phyloP scores from a whole-genome alignment of 2,113 vertebrate species.

The Edolisoma coerulescens region DNA sequence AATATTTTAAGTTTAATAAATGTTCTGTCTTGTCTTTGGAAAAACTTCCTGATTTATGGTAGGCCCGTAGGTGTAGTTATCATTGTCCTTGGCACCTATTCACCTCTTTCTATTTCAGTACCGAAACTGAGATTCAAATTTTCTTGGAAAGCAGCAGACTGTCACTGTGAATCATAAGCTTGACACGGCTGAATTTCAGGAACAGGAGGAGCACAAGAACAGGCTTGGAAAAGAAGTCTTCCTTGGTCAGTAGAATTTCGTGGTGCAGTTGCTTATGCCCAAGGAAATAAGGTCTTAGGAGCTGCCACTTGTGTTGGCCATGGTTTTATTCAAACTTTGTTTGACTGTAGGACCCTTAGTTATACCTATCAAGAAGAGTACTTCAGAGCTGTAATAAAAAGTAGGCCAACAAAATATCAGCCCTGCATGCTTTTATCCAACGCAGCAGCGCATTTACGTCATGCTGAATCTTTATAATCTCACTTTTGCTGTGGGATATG shows the following conservation, averaged over 20 bases:
- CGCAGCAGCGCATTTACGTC: not conserved
- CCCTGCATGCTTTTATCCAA: accelerated
- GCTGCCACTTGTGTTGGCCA: not conserved
- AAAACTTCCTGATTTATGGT: not conserved
- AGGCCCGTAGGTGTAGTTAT: not conserved
- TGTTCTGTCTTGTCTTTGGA: not conserved
- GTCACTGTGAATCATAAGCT: not conserved
- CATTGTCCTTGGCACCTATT: not conserved
- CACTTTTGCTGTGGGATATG: not conserved
- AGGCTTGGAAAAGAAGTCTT: not conserved
- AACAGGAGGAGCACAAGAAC: not conserved
- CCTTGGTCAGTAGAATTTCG: not conserved
- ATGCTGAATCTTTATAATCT: not conserved
- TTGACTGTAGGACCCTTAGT: not conserved
- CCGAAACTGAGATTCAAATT: not conserved
- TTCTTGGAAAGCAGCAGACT: not conserved
- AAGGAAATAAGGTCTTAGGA: not conserved
- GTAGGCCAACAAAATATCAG: not conserved
- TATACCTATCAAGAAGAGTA: not conserved
- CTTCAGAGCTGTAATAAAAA: not conserved
- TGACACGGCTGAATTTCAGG: not conserved
- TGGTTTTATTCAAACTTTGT: not conserved
- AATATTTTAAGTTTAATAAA: not conserved
- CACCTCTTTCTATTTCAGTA: not conserved
- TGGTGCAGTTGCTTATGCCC: not conserved